Percentiles rank a stretch among this genome's conserved stretches.
Conservation (phyloP, 2,888 invertebrate genomes). For the Polymixis flavicincta region DNA sequence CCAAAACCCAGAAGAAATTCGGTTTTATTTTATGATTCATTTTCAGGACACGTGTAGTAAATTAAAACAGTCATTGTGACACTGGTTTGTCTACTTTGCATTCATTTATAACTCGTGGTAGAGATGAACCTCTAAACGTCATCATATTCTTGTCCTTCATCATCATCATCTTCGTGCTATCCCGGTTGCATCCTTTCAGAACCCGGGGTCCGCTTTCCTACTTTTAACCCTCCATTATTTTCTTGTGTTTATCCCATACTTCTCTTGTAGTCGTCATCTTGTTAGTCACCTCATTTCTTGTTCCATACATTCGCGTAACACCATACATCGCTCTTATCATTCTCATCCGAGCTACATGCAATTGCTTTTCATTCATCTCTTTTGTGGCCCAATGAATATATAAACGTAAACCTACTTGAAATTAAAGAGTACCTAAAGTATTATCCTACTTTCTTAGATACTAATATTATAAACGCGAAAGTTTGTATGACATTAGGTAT, state of each 20-base stretch:
- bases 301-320: background rate
- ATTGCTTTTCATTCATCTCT: background rate
- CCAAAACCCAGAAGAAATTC: conserved; percentile 50
- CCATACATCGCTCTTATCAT: background rate
- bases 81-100: background rate
- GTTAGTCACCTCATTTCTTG: background rate
- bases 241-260: background rate
- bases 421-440: background rate
- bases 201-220: background rate
- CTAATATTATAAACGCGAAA: too few species aligned
- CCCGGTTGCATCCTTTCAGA: too few species aligned
- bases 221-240: background rate
- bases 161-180: too few species aligned
- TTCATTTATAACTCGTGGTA: background rate
- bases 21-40: conserved; percentile 3
- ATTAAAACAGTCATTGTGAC: background rate
- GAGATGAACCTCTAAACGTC: background rate
- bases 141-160: background rate
- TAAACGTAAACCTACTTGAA: background rate
- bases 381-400: background rate
- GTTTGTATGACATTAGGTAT: too few species aligned
- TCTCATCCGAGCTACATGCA: background rate
- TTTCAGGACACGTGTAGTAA: background rate
- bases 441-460: too few species aligned
- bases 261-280: background rate